Conservation (phyloP, 2,797 vertebrate species). For the Leptodactylus fallax region DNA sequence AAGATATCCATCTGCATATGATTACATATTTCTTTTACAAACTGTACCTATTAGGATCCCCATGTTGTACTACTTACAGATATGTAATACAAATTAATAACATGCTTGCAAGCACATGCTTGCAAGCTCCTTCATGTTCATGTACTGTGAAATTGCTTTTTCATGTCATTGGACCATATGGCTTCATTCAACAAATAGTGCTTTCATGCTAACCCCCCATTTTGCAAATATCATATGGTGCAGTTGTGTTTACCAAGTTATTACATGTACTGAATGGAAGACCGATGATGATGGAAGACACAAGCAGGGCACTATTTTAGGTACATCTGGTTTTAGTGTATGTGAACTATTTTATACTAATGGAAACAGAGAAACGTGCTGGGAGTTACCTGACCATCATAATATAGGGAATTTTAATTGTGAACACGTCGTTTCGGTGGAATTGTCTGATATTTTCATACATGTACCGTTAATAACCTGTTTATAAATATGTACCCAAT, state of each 20-base stretch:
- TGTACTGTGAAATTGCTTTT: conserved; percentile 26
- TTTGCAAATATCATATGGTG: neutral
- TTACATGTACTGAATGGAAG: neutral
- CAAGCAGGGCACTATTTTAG: neutral
- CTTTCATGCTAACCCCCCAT: conserved; percentile 5
- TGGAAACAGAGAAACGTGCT: neutral
- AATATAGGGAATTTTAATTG: too few species aligned
- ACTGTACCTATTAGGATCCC: conserved; percentile 36
- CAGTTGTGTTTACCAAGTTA: neutral
- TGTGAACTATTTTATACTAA: neutral
- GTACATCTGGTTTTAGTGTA: neutral
- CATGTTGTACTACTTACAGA: conserved; percentile 53
- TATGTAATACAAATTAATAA: conserved; percentile 40
- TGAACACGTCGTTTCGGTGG: too few species aligned
- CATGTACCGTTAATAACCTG: neutral
- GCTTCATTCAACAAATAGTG: conserved; percentile 1
- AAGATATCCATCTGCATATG: conserved; percentile 36
- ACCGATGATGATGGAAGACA: neutral
- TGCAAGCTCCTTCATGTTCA: neutral
- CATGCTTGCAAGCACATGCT: conserved; percentile 16
- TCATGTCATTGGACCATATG: conserved; percentile 11
- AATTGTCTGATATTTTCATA: neutral
- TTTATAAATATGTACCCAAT: neutral
- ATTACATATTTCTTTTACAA: conserved; percentile 41
- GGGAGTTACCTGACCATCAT: neutral